Evolutionary conservation across 2,113 vertebrate species (phyloP), one percentile per base, ranked within the genome.

Genomic region (Protobothrops mucrosquamatus): DNA sequence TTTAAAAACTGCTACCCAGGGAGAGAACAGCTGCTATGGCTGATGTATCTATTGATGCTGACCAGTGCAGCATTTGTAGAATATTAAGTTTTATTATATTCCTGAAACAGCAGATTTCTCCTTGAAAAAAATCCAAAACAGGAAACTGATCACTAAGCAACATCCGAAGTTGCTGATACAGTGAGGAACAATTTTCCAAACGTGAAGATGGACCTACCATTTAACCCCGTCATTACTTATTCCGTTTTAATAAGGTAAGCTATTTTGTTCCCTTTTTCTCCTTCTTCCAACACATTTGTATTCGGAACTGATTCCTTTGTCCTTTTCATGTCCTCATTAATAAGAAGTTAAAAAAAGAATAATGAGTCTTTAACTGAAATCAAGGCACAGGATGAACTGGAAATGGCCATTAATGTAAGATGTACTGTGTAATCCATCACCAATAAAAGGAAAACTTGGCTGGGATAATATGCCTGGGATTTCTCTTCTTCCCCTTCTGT

Each of bases 291-390:
- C 11, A 46, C 46, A 26, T 92, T 23, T 61, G 48, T 20, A 81
- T 85, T 89, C 9, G 12, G 59, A 90, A 86, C 55, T 52, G n/a
- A 69, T 69, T 29, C 43, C 52, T 61, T 90, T 85, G 43, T 93
- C 55, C 55, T 93, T 64, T 93, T 59, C n/a, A 39, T 54, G 81
- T 57, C 74, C n/a, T 90, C 74, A 90, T 86, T 85, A 90, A 90
- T 85, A 87, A 52, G 55, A 61, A n/a, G 55, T 87, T 93, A 46
- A 90, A 90, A 93, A 87, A 61, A 93, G 92, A 87, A 87, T 90
- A 90, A 93, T 90, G 88, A 93, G 46, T 12, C 23, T 43, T 59
- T 93, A 90, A 54, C 20, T 24, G 46, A 64, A 90, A 87, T 90
- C 74, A 90, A 90, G 74, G 56, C 39, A 55, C 52, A 64, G 81